These are phyloP conservation scores for Bovichtus variegatus DNA, from an alignment of 2,797 vertebrate species.

Conservation along the genomic window DNA sequence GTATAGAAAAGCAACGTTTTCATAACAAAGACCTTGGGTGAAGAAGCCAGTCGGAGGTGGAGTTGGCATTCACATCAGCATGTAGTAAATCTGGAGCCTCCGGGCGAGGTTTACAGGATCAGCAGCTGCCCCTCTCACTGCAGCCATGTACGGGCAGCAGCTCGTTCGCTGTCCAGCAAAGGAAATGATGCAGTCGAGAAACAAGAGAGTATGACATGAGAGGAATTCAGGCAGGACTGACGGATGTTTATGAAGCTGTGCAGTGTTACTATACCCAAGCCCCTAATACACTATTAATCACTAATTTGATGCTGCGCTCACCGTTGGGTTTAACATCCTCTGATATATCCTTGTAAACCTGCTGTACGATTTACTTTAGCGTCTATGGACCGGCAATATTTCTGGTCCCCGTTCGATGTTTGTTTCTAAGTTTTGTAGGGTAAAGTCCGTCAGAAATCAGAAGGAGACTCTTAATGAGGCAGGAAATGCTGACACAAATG, in stretches of 20 bases:
- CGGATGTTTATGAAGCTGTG: neutral
- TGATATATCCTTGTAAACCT: neutral
- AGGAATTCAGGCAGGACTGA: neutral
- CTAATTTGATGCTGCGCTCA: no score
- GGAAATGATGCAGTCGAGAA: neutral
- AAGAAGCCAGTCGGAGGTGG: neutral
- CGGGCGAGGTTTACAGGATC: neutral
- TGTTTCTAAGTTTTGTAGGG: neutral
- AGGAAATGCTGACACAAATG: conserved; percentile 20
- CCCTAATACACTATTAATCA: no score
- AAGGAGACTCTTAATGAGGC: conserved; percentile 19
- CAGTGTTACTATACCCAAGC: no score
- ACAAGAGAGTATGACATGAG: neutral
- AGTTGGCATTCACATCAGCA: conserved; percentile 13
- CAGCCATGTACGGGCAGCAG: conserved; percentile 18
- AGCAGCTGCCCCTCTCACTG: conserved; percentile 2
- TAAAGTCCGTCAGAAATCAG: conserved; percentile 10
- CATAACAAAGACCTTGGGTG: no score
- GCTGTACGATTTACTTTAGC: neutral
- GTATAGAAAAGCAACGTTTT: no score
- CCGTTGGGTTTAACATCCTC: neutral
- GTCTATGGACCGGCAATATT: neutral
- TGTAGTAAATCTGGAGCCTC: neutral
- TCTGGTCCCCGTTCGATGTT: neutral
- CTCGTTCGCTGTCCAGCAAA: neutral